Base-by-base conservation (phyloP, 2,888 invertebrate genomes). In the Blastobasis lacticolella region DNA sequence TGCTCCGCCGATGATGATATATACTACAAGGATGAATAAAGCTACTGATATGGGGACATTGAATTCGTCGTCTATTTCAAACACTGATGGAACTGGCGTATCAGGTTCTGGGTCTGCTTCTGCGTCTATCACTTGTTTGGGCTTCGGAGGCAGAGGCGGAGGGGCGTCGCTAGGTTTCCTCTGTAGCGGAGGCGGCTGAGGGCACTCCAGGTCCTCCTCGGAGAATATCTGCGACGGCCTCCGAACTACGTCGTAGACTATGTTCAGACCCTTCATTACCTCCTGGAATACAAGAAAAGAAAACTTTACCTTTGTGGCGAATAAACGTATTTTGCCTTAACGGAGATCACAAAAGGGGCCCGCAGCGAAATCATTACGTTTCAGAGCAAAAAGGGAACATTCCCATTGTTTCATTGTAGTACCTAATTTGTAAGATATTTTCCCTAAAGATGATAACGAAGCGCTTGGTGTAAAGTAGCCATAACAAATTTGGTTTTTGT, bases 41-140 rank as follows among this genome's bases (percentile, higher is more conserved):
- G 98, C 98, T 0, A 98, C 91, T 0, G 95, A 94, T 41, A 98
- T 94, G 0, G 98, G 98, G 51, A 99, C 81, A 76, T 98, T 97
- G 75, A 98, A 98, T 73, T 98, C 96, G 66, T 98, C 97, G 71
- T 95, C 96, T 50, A 97, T 92, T 71, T 93, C 94, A 62, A 92
- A 95, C 4, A 91, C 89, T 41, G 94, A 94, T 47, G 94, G 91
- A 0, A 94, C 94, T 43, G 95, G 95, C 0, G 95, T 95, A 0
- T 91, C 92, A 0, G 93, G 93, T 6, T 93, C 92, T 2, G 91
- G 93, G 1, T 71, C 73, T 38, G 73, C 74, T 45, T 82, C 78
- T 5, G 72, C 45, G 49, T 83, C 81, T 61, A 68, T 71, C 8
- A 76, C 45, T 10, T 68, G 64, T 41, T 78, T 76, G 41, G 85